Conservation (phyloP, 64 coral and sea anemone species). For the Dendronephthya gigantea region DNA sequence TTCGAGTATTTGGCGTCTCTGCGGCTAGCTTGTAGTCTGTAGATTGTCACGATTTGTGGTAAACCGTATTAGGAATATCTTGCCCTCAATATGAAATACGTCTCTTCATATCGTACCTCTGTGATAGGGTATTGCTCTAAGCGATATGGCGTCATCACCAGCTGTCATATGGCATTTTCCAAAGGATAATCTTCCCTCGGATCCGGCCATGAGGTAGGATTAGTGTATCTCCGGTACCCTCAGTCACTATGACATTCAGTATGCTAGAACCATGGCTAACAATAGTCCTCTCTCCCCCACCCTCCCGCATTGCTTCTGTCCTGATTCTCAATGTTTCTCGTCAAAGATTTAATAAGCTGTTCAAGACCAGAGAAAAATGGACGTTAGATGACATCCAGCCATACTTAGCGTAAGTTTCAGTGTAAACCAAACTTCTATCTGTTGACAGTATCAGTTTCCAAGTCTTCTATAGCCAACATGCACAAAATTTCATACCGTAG, state of each 20-base stretch:
- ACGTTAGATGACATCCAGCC: slow-evolving; percentile 88
- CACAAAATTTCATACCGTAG: too few species aligned
- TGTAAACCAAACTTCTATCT: too few species aligned
- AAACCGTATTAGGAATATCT: not conserved
- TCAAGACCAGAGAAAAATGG: slow-evolving; percentile 82
- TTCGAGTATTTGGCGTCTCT: too few species aligned
- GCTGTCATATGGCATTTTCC: slow-evolving; percentile 94
- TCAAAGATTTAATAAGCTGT: slow-evolving; percentile 72
- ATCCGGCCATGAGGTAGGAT: slow-evolving; percentile 51
- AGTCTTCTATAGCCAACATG: too few species aligned
- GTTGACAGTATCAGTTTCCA: too few species aligned
- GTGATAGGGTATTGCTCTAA: slow-evolving; percentile 88
- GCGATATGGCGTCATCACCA: slow-evolving; percentile 69
- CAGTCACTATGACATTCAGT: too few species aligned
- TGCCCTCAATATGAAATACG: too few species aligned
- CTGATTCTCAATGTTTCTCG: not conserved
- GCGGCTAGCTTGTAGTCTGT: not conserved
- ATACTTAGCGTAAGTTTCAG: slow-evolving; percentile 57
- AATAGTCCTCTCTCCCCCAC: not conserved
- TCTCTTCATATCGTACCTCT: not conserved
- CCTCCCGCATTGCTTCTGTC: not conserved
- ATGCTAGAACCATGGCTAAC: too few species aligned
- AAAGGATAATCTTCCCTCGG: slow-evolving; percentile 44
- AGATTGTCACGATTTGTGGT: not conserved
- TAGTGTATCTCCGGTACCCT: too few species aligned